Evolutionary conservation across 53 echinoderm and acorn worm genomes (phyloP).

Genomic region (Apostichopus leukothele): DNA sequence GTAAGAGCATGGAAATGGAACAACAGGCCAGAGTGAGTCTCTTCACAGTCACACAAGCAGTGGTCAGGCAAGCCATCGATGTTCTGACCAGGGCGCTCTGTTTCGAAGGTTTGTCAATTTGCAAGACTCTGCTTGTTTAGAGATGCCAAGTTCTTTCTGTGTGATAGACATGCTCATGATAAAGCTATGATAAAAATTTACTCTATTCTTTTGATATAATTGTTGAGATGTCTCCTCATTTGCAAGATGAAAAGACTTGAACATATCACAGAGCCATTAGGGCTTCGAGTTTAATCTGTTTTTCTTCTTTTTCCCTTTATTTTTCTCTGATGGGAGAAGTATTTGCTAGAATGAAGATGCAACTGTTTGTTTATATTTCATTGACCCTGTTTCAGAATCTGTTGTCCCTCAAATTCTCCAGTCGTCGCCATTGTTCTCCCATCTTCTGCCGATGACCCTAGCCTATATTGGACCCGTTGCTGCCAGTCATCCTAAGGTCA

Average conservation of each 20-base stretch:
- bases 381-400: conserved; percentile 50
- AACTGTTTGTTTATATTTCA: no score
- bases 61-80: conserved; percentile 83
- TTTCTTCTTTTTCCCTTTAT: background rate
- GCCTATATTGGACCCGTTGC: conserved; percentile 91
- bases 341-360: no score
- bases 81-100: conserved; percentile 65
- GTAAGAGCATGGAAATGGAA: conserved; percentile 71
- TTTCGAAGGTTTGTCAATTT: conserved; percentile 24
- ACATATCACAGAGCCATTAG: no score
- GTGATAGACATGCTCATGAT: no score
- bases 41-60: conserved; percentile 74
- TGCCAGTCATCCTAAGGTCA: conserved; percentile 81
- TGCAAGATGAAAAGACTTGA: no score
- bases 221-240: no score
- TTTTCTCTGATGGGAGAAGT: no score
- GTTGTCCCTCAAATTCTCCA: conserved; percentile 75
- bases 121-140: no score
- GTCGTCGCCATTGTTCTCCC: conserved; percentile 84
- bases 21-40: conserved; percentile 86
- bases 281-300: background rate
- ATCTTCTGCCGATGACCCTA: conserved; percentile 81
- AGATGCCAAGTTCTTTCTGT: no score
- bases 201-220: no score
- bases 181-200: no score